Base-by-base conservation (phyloP, 1,140 invertebrate genomes). In the Homarus americanus region DNA sequence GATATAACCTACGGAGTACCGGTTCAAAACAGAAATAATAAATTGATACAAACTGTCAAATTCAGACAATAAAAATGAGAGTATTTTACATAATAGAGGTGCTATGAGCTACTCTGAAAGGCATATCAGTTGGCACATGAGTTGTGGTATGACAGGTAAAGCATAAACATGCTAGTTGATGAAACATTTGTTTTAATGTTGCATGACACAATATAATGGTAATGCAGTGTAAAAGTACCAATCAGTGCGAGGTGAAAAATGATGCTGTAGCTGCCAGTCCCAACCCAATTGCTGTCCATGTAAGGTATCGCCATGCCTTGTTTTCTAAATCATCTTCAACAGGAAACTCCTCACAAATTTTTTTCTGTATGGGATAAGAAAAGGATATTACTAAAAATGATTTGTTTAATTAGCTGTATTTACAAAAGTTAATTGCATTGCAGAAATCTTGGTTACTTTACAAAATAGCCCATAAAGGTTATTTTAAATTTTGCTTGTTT, bases 261-360 rank as follows among this genome's bases (percentile, higher is more conserved):
- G 95, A 95, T 12, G 95, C 95, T 32, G 95, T 94, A 41, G 92
- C 88, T n/a, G 92, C 92, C 9, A 96, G 93, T 80, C 95, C 95
- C 69, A 96, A 94, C 10, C 95, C 95, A 49, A 95, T 94, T 87
- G 95, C 95, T 53, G 95, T 95, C 93, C 95, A 95, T 38, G 96
- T 91, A 44, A 96, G 94, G 92, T 95, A 95, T 82, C 94, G 94
- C 95, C 95, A 96, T 49, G 96, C 94, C 41, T 95, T 95, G 75
- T 95, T 95, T 73, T 95, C 95, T 15, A 95, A 94, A 92, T 95
- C 95, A 91, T 95, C 95, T 79, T 95, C 94, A 49, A 95, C 95
- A 63, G 95, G 95, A 93, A 95, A 96, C 92, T 95, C 95, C 92
- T 95, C 94, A 89, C 95, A 95, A 87, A 96, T 94, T 91, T 95